Conservation (phyloP, 2,797 vertebrate species). For the Sternotherus odoratus region DNA sequence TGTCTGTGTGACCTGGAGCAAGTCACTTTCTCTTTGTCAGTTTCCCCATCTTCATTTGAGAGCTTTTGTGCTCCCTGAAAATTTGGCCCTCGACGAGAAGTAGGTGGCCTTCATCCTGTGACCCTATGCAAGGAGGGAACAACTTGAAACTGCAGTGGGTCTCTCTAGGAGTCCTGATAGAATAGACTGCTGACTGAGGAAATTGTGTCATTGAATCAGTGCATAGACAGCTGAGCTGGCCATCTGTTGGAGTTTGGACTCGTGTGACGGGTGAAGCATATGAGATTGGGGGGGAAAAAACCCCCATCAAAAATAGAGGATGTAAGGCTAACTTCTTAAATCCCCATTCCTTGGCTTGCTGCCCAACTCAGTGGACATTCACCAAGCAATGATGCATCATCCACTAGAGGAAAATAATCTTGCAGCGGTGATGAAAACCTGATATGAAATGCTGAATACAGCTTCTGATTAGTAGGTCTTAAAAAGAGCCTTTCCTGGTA, state of each 20-base stretch:
- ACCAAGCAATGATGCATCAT: neutral
- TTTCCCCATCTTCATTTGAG: neutral
- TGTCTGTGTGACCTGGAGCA: neutral
- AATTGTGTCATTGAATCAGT: neutral
- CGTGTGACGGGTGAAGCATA: neutral
- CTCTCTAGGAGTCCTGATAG: neutral
- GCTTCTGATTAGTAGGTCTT: neutral
- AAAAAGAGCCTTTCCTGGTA: neutral
- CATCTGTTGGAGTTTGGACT: slow-evolving; percentile 3
- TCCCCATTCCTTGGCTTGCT: neutral
- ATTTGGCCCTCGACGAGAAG: rapidly evolving
- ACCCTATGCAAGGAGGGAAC: neutral
- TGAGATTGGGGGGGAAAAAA: neutral
- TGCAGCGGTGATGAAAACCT: neutral
- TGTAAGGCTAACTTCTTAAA: neutral
- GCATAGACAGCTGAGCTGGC: neutral
- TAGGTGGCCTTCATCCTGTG: neutral
- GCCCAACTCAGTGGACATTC: neutral
- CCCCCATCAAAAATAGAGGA: neutral
- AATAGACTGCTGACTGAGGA: neutral
- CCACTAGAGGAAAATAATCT: neutral
- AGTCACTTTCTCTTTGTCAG: neutral
- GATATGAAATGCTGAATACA: neutral
- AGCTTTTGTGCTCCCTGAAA: rapidly evolving
- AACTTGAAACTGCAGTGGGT: neutral